Conservation (phyloP, 2,113 vertebrate species). For the Cheirogaleus medius region DNA sequence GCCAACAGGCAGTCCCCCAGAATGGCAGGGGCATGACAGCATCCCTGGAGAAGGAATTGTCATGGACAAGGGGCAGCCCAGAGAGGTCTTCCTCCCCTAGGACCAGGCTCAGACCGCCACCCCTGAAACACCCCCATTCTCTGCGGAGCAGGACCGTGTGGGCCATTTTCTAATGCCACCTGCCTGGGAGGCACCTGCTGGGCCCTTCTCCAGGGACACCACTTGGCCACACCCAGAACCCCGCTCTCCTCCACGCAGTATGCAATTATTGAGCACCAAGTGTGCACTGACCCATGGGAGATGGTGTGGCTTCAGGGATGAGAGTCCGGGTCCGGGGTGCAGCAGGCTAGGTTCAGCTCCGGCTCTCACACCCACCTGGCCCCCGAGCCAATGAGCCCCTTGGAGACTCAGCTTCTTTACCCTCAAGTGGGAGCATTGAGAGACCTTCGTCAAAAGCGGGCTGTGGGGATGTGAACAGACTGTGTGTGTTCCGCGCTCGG, state of each 20-base stretch:
- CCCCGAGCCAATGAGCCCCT: neutral
- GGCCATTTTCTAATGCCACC: neutral
- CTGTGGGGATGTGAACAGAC: neutral
- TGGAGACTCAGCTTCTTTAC: neutral
- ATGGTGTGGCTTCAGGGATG: fast-evolving
- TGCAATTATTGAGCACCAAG: too few relatives aligned
- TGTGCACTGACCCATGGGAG: fast-evolving
- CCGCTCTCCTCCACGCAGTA: neutral
- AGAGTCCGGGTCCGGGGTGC: neutral
- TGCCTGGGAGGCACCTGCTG: neutral
- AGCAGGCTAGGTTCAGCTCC: neutral
- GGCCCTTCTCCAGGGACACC: neutral
- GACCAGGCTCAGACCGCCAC: neutral
- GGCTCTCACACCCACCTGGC: neutral
- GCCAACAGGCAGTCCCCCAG: slow-evolving; percentile 60
- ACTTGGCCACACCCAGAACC: neutral
- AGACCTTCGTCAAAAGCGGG: too few relatives aligned
- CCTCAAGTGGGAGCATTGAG: neutral
- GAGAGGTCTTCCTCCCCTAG: neutral
- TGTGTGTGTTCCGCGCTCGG: fast-evolving
- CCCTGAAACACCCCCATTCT: neutral
- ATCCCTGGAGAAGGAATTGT: neutral
- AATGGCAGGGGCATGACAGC: neutral
- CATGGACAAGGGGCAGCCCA: fast-evolving
- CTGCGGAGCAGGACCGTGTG: fast-evolving